These are phyloP conservation scores for Drosophila multiciliata DNA, from an alignment of 2,888 invertebrate genomes.

Conservation along the genomic window DNA sequence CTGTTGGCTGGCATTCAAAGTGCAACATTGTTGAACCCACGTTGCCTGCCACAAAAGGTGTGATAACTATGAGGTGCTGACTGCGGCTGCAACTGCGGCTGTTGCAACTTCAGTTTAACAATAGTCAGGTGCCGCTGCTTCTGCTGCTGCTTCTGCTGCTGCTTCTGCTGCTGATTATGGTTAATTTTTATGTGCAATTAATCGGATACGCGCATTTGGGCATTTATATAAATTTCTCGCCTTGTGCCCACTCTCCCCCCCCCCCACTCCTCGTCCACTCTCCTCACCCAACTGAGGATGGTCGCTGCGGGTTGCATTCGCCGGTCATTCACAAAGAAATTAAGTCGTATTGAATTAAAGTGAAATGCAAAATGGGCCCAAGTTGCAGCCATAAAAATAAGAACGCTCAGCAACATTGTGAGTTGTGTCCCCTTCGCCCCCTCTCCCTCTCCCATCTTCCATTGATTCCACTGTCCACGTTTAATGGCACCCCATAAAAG, in stretches of 20 bases:
- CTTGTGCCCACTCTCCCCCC: slow-evolving; percentile 6
- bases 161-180: slow-evolving; percentile 63
- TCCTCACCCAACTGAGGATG: slow-evolving; percentile 8
- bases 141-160: not conserved
- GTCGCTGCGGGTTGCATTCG: slow-evolving; percentile 46
- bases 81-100: not conserved
- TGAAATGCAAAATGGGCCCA: slow-evolving; percentile 73
- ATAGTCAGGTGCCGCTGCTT: slow-evolving; percentile 41
- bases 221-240: slow-evolving; percentile 76
- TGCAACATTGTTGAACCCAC: slow-evolving; percentile 71
- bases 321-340: slow-evolving; percentile 52
- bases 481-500: slow-evolving; percentile 68
- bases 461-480: slow-evolving; percentile 19
- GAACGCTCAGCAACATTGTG: slow-evolving; percentile 64
- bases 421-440: not conserved
- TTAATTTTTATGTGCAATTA: slow-evolving; percentile 80
- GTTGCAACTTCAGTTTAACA: slow-evolving; percentile 11
- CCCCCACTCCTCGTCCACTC: not conserved
- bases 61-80: slow-evolving; percentile 48
- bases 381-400: slow-evolving; percentile 53
- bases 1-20: slow-evolving; percentile 63
- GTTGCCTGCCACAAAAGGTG: slow-evolving; percentile 47
- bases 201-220: slow-evolving; percentile 77
- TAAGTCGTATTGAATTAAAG: slow-evolving; percentile 77
- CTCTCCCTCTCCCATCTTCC: not conserved